A percentile compares a stretch with the other conserved stretches of the same genome.
Conservation (phyloP, 1,140 invertebrate genomes). For the Pristionchus pacificus region DNA sequence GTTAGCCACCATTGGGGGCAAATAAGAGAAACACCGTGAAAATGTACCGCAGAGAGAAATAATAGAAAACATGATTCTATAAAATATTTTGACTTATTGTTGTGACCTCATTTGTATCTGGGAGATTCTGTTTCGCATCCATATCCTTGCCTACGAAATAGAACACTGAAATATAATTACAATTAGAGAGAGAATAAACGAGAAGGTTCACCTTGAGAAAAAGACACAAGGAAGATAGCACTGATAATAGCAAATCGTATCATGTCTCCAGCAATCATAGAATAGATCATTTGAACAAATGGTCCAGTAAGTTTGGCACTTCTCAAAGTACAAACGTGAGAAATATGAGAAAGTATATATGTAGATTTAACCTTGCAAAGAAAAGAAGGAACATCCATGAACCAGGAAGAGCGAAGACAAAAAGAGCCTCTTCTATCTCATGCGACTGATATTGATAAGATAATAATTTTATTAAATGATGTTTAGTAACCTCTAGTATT, state of each 20-base stretch:
- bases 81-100: not conserved
- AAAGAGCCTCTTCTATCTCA: constrained; percentile 80
- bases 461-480: not conserved
- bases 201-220: constrained; percentile 70
- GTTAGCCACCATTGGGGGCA: too few relatives aligned
- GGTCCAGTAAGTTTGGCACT: constrained; percentile 86
- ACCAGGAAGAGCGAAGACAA: constrained; percentile 84
- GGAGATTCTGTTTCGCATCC: constrained; percentile 67
- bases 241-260: constrained; percentile 94
- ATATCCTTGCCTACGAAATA: constrained; percentile 87
- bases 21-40: too few relatives aligned
- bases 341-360: constrained; percentile 15
- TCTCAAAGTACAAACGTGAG: constrained; percentile 68
- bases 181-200: not conserved
- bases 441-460: constrained; percentile 60
- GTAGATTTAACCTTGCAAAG: constrained; percentile 79
- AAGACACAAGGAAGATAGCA: constrained; percentile 83
- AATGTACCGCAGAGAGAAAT: not conserved
- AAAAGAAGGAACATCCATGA: constrained; percentile 97
- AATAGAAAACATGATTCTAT: not conserved
- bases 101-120: constrained; percentile 53
- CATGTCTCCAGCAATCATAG: constrained; percentile 95
- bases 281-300: constrained; percentile 97
- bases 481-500: constrained; percentile 61
- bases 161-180: constrained; percentile 71